Evolutionary conservation across 1,140 invertebrate genomes (phyloP).

Genomic region (Heliothis subflexa): DNA sequence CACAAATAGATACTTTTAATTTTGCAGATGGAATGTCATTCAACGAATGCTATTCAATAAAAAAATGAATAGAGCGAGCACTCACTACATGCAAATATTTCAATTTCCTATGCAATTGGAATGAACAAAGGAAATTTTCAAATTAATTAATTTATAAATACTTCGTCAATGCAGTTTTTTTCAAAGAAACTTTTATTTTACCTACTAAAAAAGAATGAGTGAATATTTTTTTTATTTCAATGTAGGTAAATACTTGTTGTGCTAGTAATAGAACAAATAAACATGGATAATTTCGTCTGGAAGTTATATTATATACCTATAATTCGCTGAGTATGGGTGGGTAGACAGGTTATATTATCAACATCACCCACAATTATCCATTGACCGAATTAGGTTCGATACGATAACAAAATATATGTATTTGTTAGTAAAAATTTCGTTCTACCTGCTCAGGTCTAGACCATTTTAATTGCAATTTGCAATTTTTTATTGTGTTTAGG

Average conservation of each 20-base stretch:
- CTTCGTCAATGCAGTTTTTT: not conserved
- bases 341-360: conserved; percentile 9
- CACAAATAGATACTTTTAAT: conserved; percentile 83
- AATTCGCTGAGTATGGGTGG: conserved; percentile 9
- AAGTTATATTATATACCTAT: not conserved
- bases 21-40: conserved; percentile 80
- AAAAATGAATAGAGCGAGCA: conserved; percentile 51
- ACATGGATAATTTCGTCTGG: not conserved
- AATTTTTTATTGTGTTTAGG: too few relatives aligned
- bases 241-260: too few relatives aligned
- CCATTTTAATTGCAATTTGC: too few relatives aligned
- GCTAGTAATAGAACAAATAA: not conserved
- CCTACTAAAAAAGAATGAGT: too few relatives aligned
- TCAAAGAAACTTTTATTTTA: too few relatives aligned
- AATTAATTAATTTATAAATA: not conserved
- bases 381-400: conserved; percentile 6
- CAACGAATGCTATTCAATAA: conserved; percentile 59
- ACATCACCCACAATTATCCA: conserved; percentile 6
- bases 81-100: conserved; percentile 47
- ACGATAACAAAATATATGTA: not conserved
- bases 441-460: not conserved
- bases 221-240: too few relatives aligned
- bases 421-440: not conserved
- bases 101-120: conserved; percentile 18
- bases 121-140: not conserved